These are phyloP conservation scores for Drosophila seclusa DNA, from an alignment of 2,888 invertebrate genomes.

Conservation along the genomic window DNA sequence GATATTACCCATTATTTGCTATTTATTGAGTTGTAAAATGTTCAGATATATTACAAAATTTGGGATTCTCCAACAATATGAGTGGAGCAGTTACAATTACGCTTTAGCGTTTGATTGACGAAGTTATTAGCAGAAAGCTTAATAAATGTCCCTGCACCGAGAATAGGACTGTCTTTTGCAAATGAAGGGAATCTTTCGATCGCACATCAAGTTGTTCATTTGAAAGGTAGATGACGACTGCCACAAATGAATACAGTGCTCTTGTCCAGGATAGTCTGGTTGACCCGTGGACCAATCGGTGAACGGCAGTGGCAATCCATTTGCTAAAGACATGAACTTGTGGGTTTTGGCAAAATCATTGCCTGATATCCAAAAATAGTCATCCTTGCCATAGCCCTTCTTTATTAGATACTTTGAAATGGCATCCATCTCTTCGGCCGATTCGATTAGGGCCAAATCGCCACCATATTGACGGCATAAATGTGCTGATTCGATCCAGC, in stretches of 20 bases:
- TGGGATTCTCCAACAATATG: neutral
- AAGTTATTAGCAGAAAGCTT: neutral
- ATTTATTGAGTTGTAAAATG: neutral
- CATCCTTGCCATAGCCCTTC: neutral
- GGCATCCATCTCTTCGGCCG: constrained; percentile 33
- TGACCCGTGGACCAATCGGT: constrained; percentile 37
- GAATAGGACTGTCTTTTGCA: constrained; percentile 37
- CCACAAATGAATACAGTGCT: constrained; percentile 50
- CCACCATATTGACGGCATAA: constrained; percentile 40
- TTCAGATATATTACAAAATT: neutral
- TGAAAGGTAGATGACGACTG: constrained; percentile 10
- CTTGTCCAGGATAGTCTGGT: constrained; percentile 33
- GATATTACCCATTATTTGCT: neutral
- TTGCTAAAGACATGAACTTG: constrained; percentile 26
- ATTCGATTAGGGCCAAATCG: constrained; percentile 45
- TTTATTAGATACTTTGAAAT: constrained; percentile 24
- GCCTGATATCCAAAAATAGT: constrained; percentile 43
- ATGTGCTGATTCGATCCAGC: constrained; percentile 43
- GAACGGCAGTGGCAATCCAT: constrained; percentile 28
- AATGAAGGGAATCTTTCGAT: constrained; percentile 11
- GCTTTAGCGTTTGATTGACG: neutral
- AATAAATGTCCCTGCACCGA: constrained; percentile 17
- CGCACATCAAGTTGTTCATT: constrained; percentile 42
- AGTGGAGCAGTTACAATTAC: neutral
- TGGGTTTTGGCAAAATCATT: constrained; percentile 31